Conservation (phyloP, 2,797 vertebrate genomes). For the Thaleichthys pacificus region DNA sequence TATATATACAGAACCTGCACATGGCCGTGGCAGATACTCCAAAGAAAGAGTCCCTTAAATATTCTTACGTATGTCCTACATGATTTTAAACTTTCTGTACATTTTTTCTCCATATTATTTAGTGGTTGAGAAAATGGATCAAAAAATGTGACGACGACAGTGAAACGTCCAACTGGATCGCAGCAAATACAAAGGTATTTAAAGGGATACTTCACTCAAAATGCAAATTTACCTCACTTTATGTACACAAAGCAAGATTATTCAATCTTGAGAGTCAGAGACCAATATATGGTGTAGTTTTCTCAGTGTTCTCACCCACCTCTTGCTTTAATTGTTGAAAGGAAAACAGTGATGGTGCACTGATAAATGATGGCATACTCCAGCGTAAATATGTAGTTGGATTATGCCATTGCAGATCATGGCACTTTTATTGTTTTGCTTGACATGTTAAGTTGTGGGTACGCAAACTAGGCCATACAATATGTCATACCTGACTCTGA, state of each 20-base stretch:
- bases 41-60: neutral
- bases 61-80: neutral
- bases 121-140: constrained; percentile 99
- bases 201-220: constrained; percentile 1
- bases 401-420: neutral
- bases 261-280: neutral
- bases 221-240: neutral
- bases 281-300: neutral
- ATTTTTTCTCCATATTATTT: neutral
- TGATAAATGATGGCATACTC: neutral
- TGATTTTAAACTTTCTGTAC: neutral
- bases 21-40: neutral
- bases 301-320: neutral
- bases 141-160: constrained; percentile 99
- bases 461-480: neutral
- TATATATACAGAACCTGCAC: neutral
- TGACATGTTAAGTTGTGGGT: neutral
- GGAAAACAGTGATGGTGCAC: neutral
- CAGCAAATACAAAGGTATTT: constrained; percentile 96
- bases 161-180: constrained; percentile 99
- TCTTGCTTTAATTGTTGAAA: neutral
- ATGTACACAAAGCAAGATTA: neutral
- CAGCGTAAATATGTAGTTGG: neutral
- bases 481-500: neutral
- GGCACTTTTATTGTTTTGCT: neutral